phyloP scores from a whole-genome alignment of 2,888 invertebrate species.

The Melinaea marsaeus region DNA sequence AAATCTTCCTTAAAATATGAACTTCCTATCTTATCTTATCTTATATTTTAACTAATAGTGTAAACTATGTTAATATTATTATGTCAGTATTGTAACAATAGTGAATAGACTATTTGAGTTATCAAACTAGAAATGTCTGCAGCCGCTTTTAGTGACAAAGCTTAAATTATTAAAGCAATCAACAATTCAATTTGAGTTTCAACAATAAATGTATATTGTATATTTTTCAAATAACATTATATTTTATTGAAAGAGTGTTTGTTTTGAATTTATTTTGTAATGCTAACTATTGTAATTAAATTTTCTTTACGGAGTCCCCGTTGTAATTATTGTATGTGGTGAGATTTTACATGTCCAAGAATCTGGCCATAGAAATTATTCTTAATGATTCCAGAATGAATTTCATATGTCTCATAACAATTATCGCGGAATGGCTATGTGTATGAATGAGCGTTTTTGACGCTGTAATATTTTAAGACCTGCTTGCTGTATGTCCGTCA shows the following conservation, averaged over 20 bases:
- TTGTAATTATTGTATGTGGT: too few relatives aligned
- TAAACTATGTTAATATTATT: background rate
- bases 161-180: slow-evolving; percentile 8
- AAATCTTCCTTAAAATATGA: too few relatives aligned
- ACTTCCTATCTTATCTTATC: background rate
- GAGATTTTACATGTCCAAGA: too few relatives aligned
- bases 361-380: slow-evolving; percentile 17
- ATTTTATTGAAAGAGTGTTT: background rate
- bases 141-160: slow-evolving; percentile 8
- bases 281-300: background rate
- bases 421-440: slow-evolving; percentile 45
- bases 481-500: slow-evolving; percentile 38
- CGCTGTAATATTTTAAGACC: slow-evolving; percentile 63
- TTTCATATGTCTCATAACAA: slow-evolving; percentile 57
- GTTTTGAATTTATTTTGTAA: background rate
- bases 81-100: background rate
- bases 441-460: slow-evolving; percentile 50
- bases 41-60: background rate
- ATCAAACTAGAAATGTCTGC: slow-evolving; percentile 4
- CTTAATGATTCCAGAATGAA: slow-evolving; percentile 37
- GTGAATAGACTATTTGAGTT: slow-evolving; percentile 1
- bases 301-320: background rate
- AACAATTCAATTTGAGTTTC: slow-evolving; percentile 5
- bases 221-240: background rate
- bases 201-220: background rate